phyloP scores from a whole-genome alignment of 1,140 invertebrate species.

The Drosophila obscura region DNA sequence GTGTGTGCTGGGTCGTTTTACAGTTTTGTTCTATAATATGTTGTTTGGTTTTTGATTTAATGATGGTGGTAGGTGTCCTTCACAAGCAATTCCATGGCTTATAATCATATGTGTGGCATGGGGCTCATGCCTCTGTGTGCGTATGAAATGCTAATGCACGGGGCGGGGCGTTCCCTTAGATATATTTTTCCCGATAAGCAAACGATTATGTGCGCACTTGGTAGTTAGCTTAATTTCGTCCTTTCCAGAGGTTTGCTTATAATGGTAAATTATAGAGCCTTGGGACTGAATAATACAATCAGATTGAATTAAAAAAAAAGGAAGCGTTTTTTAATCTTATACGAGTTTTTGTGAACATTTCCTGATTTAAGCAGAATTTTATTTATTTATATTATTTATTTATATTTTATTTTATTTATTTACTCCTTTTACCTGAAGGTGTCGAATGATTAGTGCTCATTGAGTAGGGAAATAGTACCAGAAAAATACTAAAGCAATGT shows the following conservation, averaged over 20 bases:
- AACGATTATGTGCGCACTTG: conserved; percentile 29
- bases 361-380: too few relatives aligned
- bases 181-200: conserved; percentile 29
- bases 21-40: conserved; percentile 53
- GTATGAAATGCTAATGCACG: conserved; percentile 39
- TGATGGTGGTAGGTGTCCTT: conserved; percentile 51
- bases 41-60: conserved; percentile 77
- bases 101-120: conserved; percentile 44
- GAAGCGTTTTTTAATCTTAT: too few relatives aligned
- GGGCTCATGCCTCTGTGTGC: neutral
- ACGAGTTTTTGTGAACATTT: too few relatives aligned
- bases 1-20: conserved; percentile 21
- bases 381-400: too few relatives aligned
- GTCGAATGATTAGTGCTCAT: too few relatives aligned
- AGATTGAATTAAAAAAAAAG: too few relatives aligned
- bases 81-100: conserved; percentile 21
- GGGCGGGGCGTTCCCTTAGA: conserved; percentile 28
- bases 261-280: neutral
- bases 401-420: too few relatives aligned
- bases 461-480: too few relatives aligned
- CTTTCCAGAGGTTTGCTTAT: neutral
- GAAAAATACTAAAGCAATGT: too few relatives aligned
- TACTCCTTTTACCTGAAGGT: too few relatives aligned
- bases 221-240: conserved; percentile 48
- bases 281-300: too few relatives aligned